These are phyloP conservation scores for Notothenia rossii DNA, from an alignment of 2,113 vertebrate species.

Conservation along the genomic window DNA sequence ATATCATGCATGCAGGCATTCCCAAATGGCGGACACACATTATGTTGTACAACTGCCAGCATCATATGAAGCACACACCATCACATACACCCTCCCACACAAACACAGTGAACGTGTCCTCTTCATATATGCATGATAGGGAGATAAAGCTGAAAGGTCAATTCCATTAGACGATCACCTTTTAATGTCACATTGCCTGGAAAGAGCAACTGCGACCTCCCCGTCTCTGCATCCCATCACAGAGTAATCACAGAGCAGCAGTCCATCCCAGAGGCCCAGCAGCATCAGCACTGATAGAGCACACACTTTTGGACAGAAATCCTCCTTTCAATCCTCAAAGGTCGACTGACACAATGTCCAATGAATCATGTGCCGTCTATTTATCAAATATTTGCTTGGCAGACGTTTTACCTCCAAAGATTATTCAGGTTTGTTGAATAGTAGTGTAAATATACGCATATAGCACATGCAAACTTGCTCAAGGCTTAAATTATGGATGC, in stretches of 20 bases:
- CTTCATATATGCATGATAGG: conserved; percentile 71
- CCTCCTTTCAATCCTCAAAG: conserved; percentile 15
- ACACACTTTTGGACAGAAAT: conserved; percentile 7
- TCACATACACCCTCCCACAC: not conserved
- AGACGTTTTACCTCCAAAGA: not conserved
- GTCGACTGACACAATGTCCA: not conserved
- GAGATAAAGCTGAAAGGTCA: conserved; percentile 76
- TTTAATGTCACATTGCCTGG: conserved; percentile 74
- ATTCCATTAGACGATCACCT: conserved; percentile 74
- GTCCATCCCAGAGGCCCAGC: conserved; percentile 14
- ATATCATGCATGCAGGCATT: conserved; percentile 3
- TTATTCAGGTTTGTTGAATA: not conserved
- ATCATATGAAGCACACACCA: conserved; percentile 20
- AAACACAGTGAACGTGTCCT: conserved; percentile 17
- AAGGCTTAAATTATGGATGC: not conserved
- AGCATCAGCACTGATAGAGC: conserved; percentile 2
- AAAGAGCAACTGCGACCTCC: conserved; percentile 62
- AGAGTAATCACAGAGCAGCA: conserved; percentile 43
- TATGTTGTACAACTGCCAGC: not conserved
- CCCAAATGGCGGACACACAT: not conserved
- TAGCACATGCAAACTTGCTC: not conserved
- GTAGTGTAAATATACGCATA: not conserved
- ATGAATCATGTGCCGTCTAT: not conserved
- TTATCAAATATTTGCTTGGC: not conserved
- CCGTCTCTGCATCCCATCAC: conserved; percentile 31